These are phyloP conservation scores for Lepidurus packardi DNA, from an alignment of 1,140 invertebrate species.

Conservation along the genomic window DNA sequence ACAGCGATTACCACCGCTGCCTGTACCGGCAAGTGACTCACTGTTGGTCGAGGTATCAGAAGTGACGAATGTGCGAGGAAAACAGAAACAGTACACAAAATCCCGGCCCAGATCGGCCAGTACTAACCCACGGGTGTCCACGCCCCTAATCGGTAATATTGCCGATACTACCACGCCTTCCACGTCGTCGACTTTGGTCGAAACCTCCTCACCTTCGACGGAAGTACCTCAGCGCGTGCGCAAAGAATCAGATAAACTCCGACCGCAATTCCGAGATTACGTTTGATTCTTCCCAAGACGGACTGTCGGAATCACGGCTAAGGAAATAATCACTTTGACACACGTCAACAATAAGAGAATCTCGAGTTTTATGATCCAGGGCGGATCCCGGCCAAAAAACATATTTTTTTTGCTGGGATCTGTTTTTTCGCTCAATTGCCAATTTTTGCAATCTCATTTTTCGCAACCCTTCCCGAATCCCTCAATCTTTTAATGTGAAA, in stretches of 20 bases:
- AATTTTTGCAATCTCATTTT: background rate
- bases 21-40: background rate
- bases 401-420: background rate
- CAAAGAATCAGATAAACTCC: background rate
- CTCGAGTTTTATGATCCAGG: background rate
- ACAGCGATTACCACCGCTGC: constrained; percentile 23
- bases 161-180: constrained; percentile 10
- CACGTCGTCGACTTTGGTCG: background rate
- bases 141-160: background rate
- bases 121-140: background rate
- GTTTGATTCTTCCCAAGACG: background rate
- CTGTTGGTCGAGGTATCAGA: background rate
- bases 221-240: constrained; percentile 12
- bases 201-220: background rate
- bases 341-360: constrained; percentile 1
- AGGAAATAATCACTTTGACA: too few species aligned
- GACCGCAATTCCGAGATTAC: background rate
- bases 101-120: background rate
- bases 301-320: too few species aligned
- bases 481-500: background rate
- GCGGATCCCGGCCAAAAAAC: background rate
- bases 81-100: background rate
- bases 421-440: constrained; percentile 19
- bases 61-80: background rate
- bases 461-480: background rate